These are phyloP conservation scores for Spodoptera frugiperda DNA, from an alignment of 1,140 invertebrate genomes.

Conservation along the genomic window DNA sequence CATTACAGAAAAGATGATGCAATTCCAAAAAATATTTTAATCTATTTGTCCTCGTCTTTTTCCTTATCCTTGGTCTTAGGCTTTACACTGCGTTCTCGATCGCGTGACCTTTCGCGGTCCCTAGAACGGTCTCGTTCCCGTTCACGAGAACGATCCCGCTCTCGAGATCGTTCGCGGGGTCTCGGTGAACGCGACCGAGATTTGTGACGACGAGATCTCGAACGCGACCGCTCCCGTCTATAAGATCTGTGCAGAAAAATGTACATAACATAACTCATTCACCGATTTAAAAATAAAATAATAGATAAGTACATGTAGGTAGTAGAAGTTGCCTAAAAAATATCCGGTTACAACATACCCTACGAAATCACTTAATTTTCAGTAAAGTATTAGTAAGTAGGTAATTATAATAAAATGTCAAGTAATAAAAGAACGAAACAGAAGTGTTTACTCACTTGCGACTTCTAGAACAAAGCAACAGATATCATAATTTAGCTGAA, in stretches of 20 bases:
- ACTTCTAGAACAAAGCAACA: conserved; percentile 2
- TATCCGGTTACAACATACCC: no score
- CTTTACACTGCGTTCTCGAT: conserved; percentile 72
- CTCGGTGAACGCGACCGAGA: conserved; percentile 82
- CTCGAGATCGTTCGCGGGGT: conserved; percentile 66
- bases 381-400: no score
- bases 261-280: background rate
- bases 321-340: no score
- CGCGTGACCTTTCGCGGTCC: conserved; percentile 61
- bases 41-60: conserved; percentile 79
- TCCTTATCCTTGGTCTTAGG: conserved; percentile 80
- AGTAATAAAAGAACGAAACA: conserved; percentile 6
- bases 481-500: background rate
- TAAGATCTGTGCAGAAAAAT: conserved; percentile 71
- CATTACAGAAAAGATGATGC: background rate
- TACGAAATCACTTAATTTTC: no score
- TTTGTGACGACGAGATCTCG: conserved; percentile 81
- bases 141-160: conserved; percentile 58
- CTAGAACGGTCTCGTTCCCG: conserved; percentile 60
- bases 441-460: conserved; percentile 13
- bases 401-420: no score
- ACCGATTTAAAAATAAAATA: no score
- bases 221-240: conserved; percentile 80
- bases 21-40: background rate
- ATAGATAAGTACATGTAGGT: no score